Conservation (phyloP, 1,140 invertebrate species). For the Meloidogyne floridensis region DNA sequence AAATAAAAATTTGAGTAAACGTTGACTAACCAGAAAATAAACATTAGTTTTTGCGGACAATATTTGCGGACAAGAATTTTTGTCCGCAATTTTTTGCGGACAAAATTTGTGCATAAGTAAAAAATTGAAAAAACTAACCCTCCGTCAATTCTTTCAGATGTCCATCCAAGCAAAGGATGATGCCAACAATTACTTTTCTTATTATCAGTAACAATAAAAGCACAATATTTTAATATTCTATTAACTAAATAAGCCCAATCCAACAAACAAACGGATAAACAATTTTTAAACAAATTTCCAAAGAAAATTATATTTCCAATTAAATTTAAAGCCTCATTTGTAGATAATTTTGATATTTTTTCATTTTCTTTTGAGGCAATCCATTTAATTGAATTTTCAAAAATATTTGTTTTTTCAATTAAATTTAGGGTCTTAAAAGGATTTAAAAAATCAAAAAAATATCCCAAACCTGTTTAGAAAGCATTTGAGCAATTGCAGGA, state of each 20-base stretch:
- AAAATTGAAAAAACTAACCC: slow-evolving; percentile 58
- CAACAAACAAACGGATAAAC: slow-evolving; percentile 42
- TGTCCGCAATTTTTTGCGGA: background rate
- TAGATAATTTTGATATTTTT: slow-evolving; percentile 15
- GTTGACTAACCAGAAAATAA: too few species aligned
- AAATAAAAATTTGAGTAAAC: too few species aligned
- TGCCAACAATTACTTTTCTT: slow-evolving; percentile 78
- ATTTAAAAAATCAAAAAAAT: background rate
- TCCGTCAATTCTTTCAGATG: slow-evolving; percentile 80
- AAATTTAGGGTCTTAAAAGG: background rate
- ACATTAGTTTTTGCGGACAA: too few species aligned
- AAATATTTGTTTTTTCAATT: background rate
- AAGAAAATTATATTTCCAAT: slow-evolving; percentile 50
- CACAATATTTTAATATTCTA: slow-evolving; percentile 31
- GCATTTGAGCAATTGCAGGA: slow-evolving; percentile 11
- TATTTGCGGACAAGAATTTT: too few species aligned
- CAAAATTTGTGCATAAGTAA: background rate
- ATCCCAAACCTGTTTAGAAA: background rate
- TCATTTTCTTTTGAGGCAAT: slow-evolving; percentile 29
- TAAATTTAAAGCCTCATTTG: slow-evolving; percentile 34
- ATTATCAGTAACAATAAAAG: slow-evolving; percentile 71
- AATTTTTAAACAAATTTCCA: slow-evolving; percentile 46
- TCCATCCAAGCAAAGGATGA: slow-evolving; percentile 97
- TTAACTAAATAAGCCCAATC: slow-evolving; percentile 54
- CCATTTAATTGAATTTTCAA: slow-evolving; percentile 20